phyloP scores from a whole-genome alignment of 2,113 vertebrate species.

The Odontophorus gujanensis region DNA sequence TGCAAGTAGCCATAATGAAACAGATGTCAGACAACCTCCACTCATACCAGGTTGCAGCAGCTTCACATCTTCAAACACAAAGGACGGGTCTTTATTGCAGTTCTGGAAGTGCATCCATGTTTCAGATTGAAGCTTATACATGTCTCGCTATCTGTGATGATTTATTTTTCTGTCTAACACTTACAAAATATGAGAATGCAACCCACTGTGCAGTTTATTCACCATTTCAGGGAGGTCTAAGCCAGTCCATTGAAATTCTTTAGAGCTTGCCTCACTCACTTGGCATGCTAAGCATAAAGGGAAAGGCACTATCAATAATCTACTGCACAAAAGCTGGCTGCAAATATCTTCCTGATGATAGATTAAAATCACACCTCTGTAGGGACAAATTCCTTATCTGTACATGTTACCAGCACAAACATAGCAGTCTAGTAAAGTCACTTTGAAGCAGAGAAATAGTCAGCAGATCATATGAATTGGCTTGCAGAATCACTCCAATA shows the following conservation, averaged over 20 bases:
- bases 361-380: constrained; percentile 23
- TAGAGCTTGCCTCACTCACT: background rate
- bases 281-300: constrained; percentile 29
- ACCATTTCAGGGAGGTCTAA: background rate
- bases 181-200: constrained; percentile 36
- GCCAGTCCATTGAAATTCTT: constrained; percentile 19
- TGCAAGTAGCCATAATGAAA: background rate
- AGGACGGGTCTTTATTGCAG: background rate
- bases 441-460: constrained; percentile 7
- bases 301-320: constrained; percentile 15
- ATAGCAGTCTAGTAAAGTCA: background rate
- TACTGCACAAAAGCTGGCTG: constrained; percentile 25
- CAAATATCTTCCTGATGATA: background rate
- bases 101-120: background rate
- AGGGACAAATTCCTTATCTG: background rate
- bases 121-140: background rate
- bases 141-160: background rate
- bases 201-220: constrained; percentile 20
- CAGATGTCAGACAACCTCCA: background rate
- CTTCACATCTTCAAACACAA: constrained; percentile 5
- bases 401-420: background rate
- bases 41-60: background rate
- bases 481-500: background rate
- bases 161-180: constrained; percentile 1
- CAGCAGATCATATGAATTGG: background rate